Evolutionary conservation across 2,888 invertebrate genomes (phyloP).

Genomic region (Zhengitettix transpicula): DNA sequence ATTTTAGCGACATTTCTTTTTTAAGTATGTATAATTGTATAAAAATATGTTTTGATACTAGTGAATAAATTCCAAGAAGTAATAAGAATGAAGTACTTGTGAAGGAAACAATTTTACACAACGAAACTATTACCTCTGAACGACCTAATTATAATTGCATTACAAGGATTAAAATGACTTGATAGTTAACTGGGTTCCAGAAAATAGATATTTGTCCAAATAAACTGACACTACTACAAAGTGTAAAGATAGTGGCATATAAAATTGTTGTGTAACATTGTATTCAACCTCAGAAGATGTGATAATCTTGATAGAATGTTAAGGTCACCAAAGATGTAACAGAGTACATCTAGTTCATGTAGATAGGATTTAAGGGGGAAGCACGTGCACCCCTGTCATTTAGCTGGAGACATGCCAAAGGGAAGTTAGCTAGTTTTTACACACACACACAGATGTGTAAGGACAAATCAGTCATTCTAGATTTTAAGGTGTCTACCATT

Average conservation of each 20-base stretch:
- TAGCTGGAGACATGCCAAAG: slow-evolving; percentile 54
- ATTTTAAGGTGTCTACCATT: not conserved
- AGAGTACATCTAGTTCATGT: not conserved
- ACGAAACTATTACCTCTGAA: too few species aligned
- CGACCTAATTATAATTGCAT: too few species aligned
- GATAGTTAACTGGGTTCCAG: too few species aligned
- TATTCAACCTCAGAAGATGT: not conserved
- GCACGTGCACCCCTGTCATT: slow-evolving; percentile 1
- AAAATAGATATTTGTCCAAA: too few species aligned
- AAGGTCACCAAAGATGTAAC: not conserved
- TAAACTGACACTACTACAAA: too few species aligned
- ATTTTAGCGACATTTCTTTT: too few species aligned
- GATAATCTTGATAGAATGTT: not conserved
- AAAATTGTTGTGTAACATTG: not conserved
- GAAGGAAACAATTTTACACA: too few species aligned
- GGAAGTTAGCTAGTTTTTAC: slow-evolving; percentile 22
- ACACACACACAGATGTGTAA: not conserved
- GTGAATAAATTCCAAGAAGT: too few species aligned
- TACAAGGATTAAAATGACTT: too few species aligned
- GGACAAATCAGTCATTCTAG: not conserved
- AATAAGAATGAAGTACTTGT: too few species aligned
- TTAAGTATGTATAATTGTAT: too few species aligned
- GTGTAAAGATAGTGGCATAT: not conserved
- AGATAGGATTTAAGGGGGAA: not conserved
- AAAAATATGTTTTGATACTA: too few species aligned